Base-by-base conservation (phyloP, 1,140 invertebrate species). In the Artemia franciscana region DNA sequence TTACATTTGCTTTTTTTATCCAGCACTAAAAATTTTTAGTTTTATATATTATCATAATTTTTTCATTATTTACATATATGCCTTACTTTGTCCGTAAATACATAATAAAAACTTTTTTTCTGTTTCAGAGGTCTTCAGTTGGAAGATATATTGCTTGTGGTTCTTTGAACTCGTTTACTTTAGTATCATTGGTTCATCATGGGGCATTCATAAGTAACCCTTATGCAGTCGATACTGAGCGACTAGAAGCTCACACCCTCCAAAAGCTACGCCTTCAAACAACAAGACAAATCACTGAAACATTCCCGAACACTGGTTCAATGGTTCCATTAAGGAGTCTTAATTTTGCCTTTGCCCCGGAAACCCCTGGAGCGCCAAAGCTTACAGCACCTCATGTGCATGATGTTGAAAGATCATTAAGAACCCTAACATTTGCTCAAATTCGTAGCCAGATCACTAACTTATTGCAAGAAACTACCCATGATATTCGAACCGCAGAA, bases 71-170 rank as follows among this genome's bases (percentile, higher is more conserved):
- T n/a, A n/a, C n/a, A n/a, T n/a, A n/a, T n/a, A n/a, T n/a, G n/a
- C n/a, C n/a, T n/a, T n/a, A n/a, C n/a, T n/a, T n/a, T n/a, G n/a
- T n/a, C n/a, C n/a, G n/a, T n/a, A n/a, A n/a, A n/a, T n/a, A n/a
- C n/a, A n/a, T n/a, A n/a, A n/a, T n/a, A n/a, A n/a, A n/a, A 51
- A 51, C 27, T 26, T 26, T 27, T 24, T 26, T 3, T 26, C 12
- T 7, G 27, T 9, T 60, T 5, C 1, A 64, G 63, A 28, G 63
- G n/a, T 61, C 63, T 3, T 62, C 56, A 9, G 28, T 64, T 9
- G 60, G 21, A 15, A 56, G 63, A 27, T 62, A 62, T 15, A 57
- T 64, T 7, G 63, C 60, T 7, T 64, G 63, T 23, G 63, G 63
- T 12, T 57, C 61, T 9, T 26, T 64, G 60, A 60, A 64, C 51